Evolutionary conservation across 2,888 invertebrate genomes (phyloP), one percentile per base, ranked within the genome.

Genomic region (Amphipyra tragopoginis): DNA sequence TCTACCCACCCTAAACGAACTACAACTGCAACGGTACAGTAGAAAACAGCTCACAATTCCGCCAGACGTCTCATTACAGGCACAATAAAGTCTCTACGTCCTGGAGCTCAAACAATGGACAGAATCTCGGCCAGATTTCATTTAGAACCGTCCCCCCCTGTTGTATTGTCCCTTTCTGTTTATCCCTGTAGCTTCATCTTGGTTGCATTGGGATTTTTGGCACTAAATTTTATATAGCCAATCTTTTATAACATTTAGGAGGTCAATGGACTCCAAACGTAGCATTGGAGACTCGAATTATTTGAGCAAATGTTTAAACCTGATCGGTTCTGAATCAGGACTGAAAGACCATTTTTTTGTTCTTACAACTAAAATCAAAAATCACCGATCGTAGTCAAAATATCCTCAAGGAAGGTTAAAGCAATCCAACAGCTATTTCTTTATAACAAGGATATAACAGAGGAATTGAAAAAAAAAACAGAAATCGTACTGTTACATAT

Each of bases 51-150:
- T 68, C 67, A 73, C 67, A 75, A 66, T 63, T 64, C 64, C 65
- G 42, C 52, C 54, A 70, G 75, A 34, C 65, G 79, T 79, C 84
- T 85, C 84, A 86, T 86, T 86, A 86, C 81, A 67, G 70, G 72
- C 75, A 85, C 83, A 86, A 86, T 86, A 82, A 81, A 84, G 77
- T 78, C 64, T 76, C 78, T 59, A 64, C 75, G 81, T 85, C 73
- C 74, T 74, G 60, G 43, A 64, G 56, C 66, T 81, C 83, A 85
- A 84, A 85, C 85, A 85, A 84, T 83, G 77, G 76, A 74, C 71
- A 43, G 71, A 64, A 64, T 63, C 69, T 69, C 77, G 76, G 72
- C 66, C 79, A 80, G 82, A 81, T 81, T 83, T 79, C 77, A 77
- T 81, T 80, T 78, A 73, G 77, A 71, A 74, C 61, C 62, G 54